Percentiles rank a stretch among this genome's conserved stretches.
These are phyloP conservation scores for Chrysopilus asiliformis DNA, from an alignment of 2,888 invertebrate genomes.

Conservation along the genomic window DNA sequence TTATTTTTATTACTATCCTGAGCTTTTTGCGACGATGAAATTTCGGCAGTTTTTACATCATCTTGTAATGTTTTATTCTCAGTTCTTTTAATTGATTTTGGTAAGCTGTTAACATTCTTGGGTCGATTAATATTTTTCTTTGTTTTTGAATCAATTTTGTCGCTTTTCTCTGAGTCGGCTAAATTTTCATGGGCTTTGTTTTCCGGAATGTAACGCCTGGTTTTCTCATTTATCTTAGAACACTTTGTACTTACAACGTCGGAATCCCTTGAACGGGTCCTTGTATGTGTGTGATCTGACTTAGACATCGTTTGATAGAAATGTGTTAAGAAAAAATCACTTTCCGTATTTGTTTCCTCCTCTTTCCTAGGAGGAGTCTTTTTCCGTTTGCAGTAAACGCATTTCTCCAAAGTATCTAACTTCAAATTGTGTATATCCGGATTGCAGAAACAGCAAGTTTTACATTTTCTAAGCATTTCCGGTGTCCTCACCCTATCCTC, in stretches of 20 bases:
- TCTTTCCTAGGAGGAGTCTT: constrained; percentile 9
- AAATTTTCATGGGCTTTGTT: constrained; percentile 2
- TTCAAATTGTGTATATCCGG: constrained; percentile 13
- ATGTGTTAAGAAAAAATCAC: constrained; percentile 11
- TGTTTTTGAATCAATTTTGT: constrained; percentile 3
- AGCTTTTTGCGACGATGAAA: too few relatives aligned
- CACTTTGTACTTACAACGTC: constrained; percentile 16
- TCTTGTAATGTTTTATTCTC: constrained; percentile 7
- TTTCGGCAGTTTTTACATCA: constrained; percentile 9
- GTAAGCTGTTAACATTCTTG: constrained; percentile 12
- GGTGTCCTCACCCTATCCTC: too few relatives aligned
- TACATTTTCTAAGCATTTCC: not conserved
- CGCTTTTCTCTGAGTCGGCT: constrained; percentile 1
- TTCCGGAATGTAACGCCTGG: constrained; percentile 13
- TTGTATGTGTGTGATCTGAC: constrained; percentile 14
- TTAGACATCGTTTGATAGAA: constrained; percentile 14
- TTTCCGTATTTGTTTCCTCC: constrained; percentile 12
- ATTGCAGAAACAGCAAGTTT: constrained; percentile 16
- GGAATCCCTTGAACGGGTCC: constrained; percentile 14
- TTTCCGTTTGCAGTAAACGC: constrained; percentile 12
- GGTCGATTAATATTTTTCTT: constrained; percentile 10
- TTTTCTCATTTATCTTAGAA: constrained; percentile 15
- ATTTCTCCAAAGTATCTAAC: constrained; percentile 2
- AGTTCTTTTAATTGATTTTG: too few relatives aligned
- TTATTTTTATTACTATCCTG: constrained; percentile 9